Percentiles rank a stretch among this genome's conserved stretches.
Conservation (phyloP, 2,113 vertebrate species). For the Pao palembangensis region DNA sequence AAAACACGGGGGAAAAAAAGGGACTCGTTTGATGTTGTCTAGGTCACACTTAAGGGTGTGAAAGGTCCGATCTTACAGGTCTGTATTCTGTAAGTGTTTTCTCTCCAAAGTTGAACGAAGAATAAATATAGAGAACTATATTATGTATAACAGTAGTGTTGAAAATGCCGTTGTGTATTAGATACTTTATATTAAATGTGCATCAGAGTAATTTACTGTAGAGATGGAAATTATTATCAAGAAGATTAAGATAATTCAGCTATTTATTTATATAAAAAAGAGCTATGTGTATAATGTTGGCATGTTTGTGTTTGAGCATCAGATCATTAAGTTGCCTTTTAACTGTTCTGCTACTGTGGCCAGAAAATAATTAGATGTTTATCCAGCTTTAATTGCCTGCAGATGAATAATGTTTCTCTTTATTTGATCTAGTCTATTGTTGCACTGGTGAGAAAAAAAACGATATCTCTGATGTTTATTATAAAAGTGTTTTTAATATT, state of each 20-base stretch:
- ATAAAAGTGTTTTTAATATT: conserved; percentile 73
- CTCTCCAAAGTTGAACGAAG: conserved; percentile 62
- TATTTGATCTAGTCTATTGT: conserved; percentile 67
- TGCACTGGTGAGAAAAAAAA: conserved; percentile 71
- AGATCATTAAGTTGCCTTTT: conserved; percentile 79
- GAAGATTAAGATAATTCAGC: conserved; percentile 73
- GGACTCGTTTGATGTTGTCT: conserved; percentile 55
- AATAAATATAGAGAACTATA: conserved; percentile 66
- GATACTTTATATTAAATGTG: conserved; percentile 81
- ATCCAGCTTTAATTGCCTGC: conserved; percentile 76
- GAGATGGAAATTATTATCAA: conserved; percentile 80
- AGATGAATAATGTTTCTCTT: conserved; percentile 66
- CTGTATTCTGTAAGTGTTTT: conserved; percentile 57
- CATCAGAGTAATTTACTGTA: conserved; percentile 74
- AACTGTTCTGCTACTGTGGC: conserved; percentile 75
- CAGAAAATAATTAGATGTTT: conserved; percentile 70
- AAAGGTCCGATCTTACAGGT: conserved; percentile 54
- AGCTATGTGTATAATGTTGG: conserved; percentile 78
- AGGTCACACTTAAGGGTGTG: conserved; percentile 47
- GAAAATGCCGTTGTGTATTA: conserved; percentile 76
- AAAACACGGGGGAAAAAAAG: conserved; percentile 18
- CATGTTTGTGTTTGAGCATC: conserved; percentile 80
- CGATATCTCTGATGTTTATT: conserved; percentile 71
- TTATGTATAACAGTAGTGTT: conserved; percentile 74
- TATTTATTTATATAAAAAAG: conserved; percentile 82